Conservation (phyloP, 2,113 vertebrate species). For the Morone saxatilis region DNA sequence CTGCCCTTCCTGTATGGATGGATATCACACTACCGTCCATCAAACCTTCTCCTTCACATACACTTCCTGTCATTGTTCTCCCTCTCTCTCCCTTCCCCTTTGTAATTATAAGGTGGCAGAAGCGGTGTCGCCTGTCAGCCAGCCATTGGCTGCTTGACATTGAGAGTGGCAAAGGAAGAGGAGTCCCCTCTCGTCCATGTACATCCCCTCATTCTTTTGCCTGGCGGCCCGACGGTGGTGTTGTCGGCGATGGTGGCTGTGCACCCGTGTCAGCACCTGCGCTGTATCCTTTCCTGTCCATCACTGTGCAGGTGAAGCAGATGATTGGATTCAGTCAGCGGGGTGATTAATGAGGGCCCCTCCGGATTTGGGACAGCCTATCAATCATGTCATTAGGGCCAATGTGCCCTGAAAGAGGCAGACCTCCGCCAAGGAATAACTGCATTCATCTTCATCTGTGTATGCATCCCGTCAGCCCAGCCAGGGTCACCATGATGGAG, state of each 20-base stretch:
- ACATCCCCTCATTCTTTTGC: constrained; percentile 71
- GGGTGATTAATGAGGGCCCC: constrained; percentile 99
- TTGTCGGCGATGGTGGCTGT: constrained; percentile 84
- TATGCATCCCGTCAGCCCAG: constrained; percentile 98
- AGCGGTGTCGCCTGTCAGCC: constrained; percentile 85
- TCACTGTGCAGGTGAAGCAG: constrained; percentile 99
- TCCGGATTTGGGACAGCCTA: constrained; percentile 98
- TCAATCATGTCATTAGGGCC: constrained; percentile 99
- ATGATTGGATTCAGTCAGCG: constrained; percentile 99
- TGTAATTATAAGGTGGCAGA: constrained; percentile 81
- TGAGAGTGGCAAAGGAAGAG: constrained; percentile 88
- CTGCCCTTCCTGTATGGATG: constrained; percentile 77
- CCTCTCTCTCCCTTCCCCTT: constrained; percentile 66
- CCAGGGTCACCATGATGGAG: constrained; percentile 99
- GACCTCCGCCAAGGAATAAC: constrained; percentile 99
- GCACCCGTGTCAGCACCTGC: constrained; percentile 91
- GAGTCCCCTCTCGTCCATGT: constrained; percentile 71
- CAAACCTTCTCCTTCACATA: constrained; percentile 76
- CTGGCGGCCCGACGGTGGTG: constrained; percentile 61
- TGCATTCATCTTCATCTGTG: constrained; percentile 99
- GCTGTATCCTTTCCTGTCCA: constrained; percentile 96
- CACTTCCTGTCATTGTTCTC: constrained; percentile 81
- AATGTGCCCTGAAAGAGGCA: constrained; percentile 99
- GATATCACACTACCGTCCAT: constrained; percentile 75
- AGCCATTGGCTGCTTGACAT: constrained; percentile 88